phyloP scores from a whole-genome alignment of 2,797 vertebrate genomes.

The Microctenopoma stevenorrisi region DNA sequence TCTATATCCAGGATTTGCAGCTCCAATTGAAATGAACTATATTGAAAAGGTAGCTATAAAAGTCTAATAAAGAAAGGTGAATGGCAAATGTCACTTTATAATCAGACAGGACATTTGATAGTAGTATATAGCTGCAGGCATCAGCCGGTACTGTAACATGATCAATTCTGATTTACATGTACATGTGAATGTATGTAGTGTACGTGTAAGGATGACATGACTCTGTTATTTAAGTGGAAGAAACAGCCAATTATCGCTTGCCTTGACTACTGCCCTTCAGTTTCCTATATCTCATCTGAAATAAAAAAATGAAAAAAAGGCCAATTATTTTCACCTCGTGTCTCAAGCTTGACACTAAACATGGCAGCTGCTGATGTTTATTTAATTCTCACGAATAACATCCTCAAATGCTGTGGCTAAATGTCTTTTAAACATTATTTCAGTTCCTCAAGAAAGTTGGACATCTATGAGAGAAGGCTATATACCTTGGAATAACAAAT shows the following conservation, averaged over 20 bases:
- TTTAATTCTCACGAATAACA: background rate
- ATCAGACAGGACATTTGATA: constrained; percentile 10
- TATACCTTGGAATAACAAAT: constrained; percentile 4
- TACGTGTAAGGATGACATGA: constrained; percentile 1
- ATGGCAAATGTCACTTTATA: constrained; percentile 4
- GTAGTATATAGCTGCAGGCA: background rate
- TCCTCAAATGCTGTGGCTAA: background rate
- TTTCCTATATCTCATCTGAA: background rate
- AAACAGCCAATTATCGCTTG: too few relatives aligned
- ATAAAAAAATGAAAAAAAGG: background rate
- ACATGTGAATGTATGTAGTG: background rate
- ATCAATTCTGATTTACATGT: constrained; percentile 17
- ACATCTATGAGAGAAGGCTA: background rate
- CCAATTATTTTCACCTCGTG: background rate
- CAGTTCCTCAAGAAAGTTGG: background rate
- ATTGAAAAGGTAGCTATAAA: constrained; percentile 24
- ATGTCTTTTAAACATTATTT: background rate
- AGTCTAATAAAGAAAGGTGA: constrained; percentile 8
- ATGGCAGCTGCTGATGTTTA: constrained; percentile 8
- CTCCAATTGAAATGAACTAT: constrained; percentile 8
- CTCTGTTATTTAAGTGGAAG: constrained; percentile 3
- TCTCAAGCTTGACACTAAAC: background rate
- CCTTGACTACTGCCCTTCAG: too few relatives aligned
- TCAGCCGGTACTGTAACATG: constrained; percentile 1
- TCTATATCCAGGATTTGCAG: constrained; percentile 1